These are phyloP conservation scores for Gymnothorax javanicus DNA, from an alignment of 2,797 vertebrate species.

Conservation along the genomic window DNA sequence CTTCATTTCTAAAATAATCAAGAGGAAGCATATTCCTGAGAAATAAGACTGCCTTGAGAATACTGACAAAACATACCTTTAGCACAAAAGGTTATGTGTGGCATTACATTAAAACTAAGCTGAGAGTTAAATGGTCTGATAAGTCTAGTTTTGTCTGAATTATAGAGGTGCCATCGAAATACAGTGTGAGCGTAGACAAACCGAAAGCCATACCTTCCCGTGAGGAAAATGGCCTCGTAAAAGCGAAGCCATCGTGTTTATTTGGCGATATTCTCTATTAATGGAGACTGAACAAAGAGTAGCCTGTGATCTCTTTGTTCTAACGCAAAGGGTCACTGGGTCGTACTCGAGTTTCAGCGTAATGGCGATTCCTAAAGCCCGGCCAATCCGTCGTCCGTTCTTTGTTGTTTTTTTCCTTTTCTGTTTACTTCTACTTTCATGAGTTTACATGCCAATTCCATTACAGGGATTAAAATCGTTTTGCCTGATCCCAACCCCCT, in stretches of 20 bases:
- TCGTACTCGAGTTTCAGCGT: constrained; percentile 62
- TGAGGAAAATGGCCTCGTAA: constrained; percentile 47
- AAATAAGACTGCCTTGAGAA: too few relatives aligned
- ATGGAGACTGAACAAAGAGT: constrained; percentile 53
- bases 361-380: constrained; percentile 49
- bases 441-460: constrained; percentile 78
- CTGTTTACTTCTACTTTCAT: constrained; percentile 70
- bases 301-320: constrained; percentile 60
- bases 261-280: constrained; percentile 57
- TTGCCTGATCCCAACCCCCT: constrained; percentile 68
- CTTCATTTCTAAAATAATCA: too few relatives aligned
- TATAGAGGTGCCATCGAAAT: background rate
- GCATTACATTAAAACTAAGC: background rate
- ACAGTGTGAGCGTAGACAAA: background rate
- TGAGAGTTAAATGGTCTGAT: background rate
- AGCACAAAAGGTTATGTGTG: background rate
- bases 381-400: constrained; percentile 62
- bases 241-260: constrained; percentile 55
- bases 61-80: background rate
- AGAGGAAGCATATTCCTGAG: too few relatives aligned
- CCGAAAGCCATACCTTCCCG: too few relatives aligned
- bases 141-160: background rate
- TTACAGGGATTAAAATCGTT: constrained; percentile 78
- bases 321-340: constrained; percentile 26
- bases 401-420: constrained; percentile 60